These are phyloP conservation scores for Labeo rohita DNA, from an alignment of 2,113 vertebrate species.

Conservation along the genomic window DNA sequence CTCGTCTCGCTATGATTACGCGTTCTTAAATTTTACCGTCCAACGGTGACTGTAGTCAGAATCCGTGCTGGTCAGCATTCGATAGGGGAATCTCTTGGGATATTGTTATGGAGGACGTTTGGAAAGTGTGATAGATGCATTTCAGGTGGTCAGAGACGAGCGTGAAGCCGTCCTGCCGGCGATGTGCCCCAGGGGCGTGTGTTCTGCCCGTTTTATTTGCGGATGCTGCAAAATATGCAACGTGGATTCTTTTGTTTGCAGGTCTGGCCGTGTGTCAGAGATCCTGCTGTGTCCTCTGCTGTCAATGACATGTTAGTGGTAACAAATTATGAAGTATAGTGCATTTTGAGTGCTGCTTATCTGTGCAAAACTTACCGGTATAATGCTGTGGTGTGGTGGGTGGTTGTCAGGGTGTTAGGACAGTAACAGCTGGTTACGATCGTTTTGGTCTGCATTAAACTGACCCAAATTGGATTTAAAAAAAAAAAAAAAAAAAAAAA, in stretches of 20 bases:
- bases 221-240: slow-evolving; percentile 44
- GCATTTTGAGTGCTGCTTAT: not conserved
- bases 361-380: not conserved
- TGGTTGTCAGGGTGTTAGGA: not conserved
- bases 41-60: not conserved
- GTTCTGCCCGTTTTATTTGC: slow-evolving; percentile 28
- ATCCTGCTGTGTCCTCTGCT: slow-evolving; percentile 8
- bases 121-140: slow-evolving; percentile 48
- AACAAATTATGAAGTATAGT: not conserved
- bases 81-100: slow-evolving; percentile 47
- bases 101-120: slow-evolving; percentile 42
- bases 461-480: not conserved
- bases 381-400: not conserved
- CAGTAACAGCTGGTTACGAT: not conserved
- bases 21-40: not conserved
- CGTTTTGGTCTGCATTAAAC: not conserved
- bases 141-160: slow-evolving; percentile 52
- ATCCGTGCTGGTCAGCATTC: not conserved
- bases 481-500: not conserved
- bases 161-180: slow-evolving; percentile 33
- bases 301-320: not conserved
- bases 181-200: slow-evolving; percentile 36
- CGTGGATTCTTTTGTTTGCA: not conserved
- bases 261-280: not conserved
- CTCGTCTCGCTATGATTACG: not conserved